Conservation (phyloP, 1,140 invertebrate genomes). For the Spodoptera litura region DNA sequence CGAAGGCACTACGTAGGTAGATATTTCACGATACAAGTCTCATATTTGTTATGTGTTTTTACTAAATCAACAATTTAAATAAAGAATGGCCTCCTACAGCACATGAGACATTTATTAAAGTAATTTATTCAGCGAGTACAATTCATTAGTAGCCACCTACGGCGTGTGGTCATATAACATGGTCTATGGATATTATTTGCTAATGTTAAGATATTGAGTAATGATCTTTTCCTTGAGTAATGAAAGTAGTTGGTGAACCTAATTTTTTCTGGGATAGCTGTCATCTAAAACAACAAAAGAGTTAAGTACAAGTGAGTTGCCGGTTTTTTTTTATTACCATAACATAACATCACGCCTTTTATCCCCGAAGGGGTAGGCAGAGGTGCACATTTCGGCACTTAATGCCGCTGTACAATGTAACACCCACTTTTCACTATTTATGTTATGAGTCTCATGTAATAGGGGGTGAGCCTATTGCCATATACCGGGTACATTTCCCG, state of each 20-base stretch:
- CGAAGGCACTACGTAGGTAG: neutral
- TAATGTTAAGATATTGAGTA: conserved; percentile 22
- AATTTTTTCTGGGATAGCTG: too few species aligned
- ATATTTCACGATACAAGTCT: neutral
- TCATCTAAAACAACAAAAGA: too few species aligned
- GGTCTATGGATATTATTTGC: conserved; percentile 53
- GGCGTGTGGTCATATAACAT: conserved; percentile 2
- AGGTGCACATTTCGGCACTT: too few species aligned
- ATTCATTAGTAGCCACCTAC: conserved; percentile 22
- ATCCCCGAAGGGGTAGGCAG: too few species aligned
- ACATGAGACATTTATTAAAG: conserved; percentile 8
- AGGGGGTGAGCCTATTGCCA: too few species aligned
- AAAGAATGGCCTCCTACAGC: neutral
- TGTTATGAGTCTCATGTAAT: too few species aligned
- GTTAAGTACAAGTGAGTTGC: too few species aligned
- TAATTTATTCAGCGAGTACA: conserved; percentile 27
- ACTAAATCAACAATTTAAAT: neutral
- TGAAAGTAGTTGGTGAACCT: neutral
- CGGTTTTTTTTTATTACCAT: too few species aligned
- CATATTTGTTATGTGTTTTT: neutral
- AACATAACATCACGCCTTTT: too few species aligned
- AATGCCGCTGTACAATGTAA: too few species aligned
- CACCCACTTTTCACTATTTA: too few species aligned
- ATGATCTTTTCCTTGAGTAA: neutral
- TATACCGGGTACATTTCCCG: too few species aligned